A percentile compares a stretch with the other conserved stretches of the same genome.
These are phyloP conservation scores for Campylomormyrus numenius DNA, from an alignment of 2,113 vertebrate genomes.

Conservation along the genomic window DNA sequence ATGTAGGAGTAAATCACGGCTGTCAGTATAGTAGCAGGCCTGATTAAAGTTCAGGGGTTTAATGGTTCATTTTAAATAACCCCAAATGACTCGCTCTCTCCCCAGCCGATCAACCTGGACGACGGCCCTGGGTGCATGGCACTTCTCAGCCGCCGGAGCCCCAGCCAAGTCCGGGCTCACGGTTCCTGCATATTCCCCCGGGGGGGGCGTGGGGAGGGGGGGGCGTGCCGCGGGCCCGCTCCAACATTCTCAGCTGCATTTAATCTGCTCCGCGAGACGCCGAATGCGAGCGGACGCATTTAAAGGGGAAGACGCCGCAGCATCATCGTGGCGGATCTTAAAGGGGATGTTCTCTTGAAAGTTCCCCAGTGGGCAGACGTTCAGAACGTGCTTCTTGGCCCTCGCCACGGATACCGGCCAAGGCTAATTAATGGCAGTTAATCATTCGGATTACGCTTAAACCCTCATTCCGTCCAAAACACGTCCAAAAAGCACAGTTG, in stretches of 20 bases:
- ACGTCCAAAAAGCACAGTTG: constrained; percentile 79
- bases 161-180: constrained; percentile 81
- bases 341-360: constrained; percentile 80
- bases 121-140: constrained; percentile 82
- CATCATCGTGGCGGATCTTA: constrained; percentile 71
- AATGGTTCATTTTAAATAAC: constrained; percentile 96
- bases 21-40: constrained; percentile 85
- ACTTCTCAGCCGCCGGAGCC: constrained; percentile 75
- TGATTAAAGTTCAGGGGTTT: constrained; percentile 98
- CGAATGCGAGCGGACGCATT: constrained; percentile 88
- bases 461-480: constrained; percentile 96
- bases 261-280: constrained; percentile 99
- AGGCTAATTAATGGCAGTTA: constrained; percentile 98
- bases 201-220: constrained; percentile 48
- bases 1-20: constrained; percentile 75
- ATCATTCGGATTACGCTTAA: constrained; percentile 99
- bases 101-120: constrained; percentile 90
- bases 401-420: constrained; percentile 71
- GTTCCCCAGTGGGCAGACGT: constrained; percentile 76
- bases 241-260: constrained; percentile 99
- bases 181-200: constrained; percentile 99
- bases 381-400: constrained; percentile 68
- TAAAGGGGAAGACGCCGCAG: constrained; percentile 64
- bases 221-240: constrained; percentile 72
- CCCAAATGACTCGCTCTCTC: constrained; percentile 79